These are phyloP conservation scores for Epinephelus coioides DNA, from an alignment of 2,797 vertebrate species.

Conservation along the genomic window DNA sequence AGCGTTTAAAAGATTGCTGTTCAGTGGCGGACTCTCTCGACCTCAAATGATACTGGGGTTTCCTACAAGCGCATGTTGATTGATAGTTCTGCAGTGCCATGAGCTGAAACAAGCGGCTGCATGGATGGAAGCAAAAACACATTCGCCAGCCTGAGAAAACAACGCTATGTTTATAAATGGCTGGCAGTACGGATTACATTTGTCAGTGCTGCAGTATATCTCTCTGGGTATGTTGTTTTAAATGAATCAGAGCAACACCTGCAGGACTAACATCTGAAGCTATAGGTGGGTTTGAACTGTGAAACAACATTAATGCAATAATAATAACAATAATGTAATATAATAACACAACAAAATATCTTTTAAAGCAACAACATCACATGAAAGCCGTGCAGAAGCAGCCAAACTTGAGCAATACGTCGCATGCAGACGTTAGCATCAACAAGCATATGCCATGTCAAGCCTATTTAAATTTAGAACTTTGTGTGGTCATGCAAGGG, in stretches of 20 bases:
- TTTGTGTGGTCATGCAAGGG: slow-evolving; percentile 44
- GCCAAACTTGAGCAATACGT: neutral
- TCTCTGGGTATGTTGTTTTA: neutral
- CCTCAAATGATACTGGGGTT: neutral
- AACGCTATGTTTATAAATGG: neutral
- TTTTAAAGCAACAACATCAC: neutral
- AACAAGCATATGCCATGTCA: slow-evolving; percentile 42
- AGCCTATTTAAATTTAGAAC: slow-evolving; percentile 18
- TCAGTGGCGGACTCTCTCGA: neutral
- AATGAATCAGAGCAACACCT: neutral
- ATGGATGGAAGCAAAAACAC: slow-evolving; percentile 21
- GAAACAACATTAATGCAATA: neutral
- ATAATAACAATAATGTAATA: neutral
- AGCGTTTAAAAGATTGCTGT: neutral
- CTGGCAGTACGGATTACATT: neutral
- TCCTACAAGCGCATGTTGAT: neutral
- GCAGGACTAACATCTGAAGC: neutral
- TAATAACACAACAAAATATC: slow-evolving; percentile 8
- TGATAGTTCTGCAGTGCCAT: neutral
- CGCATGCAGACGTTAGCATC: slow-evolving; percentile 24
- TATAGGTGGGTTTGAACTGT: slow-evolving; percentile 8
- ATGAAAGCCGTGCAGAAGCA: slow-evolving; percentile 20
- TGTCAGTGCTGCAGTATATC: slow-evolving; percentile 5
- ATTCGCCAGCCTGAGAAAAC: slow-evolving; percentile 5
- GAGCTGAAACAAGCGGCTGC: neutral